A percentile compares a stretch with the other conserved stretches of the same genome.
Conservation (phyloP, 2,797 vertebrate genomes). For the Cirrhinus molitorella region DNA sequence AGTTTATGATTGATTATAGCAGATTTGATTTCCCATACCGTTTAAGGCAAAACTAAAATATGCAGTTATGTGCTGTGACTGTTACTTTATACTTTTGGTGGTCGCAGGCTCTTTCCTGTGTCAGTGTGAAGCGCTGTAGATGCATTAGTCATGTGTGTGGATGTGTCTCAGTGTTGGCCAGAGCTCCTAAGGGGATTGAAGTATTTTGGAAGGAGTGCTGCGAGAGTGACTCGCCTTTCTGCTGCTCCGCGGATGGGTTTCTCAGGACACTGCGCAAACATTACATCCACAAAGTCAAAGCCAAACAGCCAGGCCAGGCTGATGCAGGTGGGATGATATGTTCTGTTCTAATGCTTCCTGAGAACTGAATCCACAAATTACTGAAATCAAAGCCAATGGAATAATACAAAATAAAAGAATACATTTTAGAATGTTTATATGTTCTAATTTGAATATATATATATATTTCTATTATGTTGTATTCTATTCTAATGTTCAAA, state of each 20-base stretch:
- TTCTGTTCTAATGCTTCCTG: too few species aligned
- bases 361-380: not conserved
- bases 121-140: not conserved
- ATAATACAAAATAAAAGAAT: not conserved
- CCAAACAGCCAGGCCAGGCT: conserved; percentile 89
- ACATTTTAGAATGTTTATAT: not conserved
- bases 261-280: conserved; percentile 81
- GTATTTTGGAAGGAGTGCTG: conserved; percentile 88
- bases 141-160: conserved; percentile 23
- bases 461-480: too few species aligned
- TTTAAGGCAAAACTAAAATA: not conserved
- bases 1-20: not conserved
- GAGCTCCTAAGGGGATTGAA: conserved; percentile 81
- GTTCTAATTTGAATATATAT: too few species aligned
- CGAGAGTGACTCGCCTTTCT: conserved; percentile 75
- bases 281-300: conserved; percentile 85
- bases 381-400: not conserved
- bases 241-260: conserved; percentile 79
- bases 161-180: conserved; percentile 81
- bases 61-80: not conserved
- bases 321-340: conserved; percentile 83
- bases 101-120: not conserved
- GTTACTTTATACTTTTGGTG: not conserved
- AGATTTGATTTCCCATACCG: not conserved
- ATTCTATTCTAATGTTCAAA: not conserved